Conservation (phyloP, 1,140 invertebrate species). For the Drosophila serrata region DNA sequence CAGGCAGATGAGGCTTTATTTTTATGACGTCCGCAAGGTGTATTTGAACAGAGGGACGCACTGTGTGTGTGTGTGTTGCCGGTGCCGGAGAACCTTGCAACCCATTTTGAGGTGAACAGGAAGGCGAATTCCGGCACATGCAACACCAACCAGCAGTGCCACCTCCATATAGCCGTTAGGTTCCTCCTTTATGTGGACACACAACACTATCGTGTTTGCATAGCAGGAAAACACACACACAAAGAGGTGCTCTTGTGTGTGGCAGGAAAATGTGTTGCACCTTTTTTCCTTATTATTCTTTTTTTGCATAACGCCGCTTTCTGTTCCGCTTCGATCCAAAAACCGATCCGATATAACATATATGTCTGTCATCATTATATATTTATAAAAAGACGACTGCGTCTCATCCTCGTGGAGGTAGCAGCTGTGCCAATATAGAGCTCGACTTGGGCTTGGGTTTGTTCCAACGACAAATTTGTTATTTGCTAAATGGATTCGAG, state of each 20-base stretch:
- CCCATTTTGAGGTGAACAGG: conserved; percentile 32
- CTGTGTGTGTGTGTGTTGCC: no score
- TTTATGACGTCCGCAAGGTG: conserved; percentile 64
- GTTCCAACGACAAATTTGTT: conserved; percentile 43
- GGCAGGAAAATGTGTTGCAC: conserved; percentile 74
- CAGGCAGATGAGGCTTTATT: conserved; percentile 56
- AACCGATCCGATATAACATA: conserved; percentile 21
- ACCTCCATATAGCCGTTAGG: conserved; percentile 56
- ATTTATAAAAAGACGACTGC: conserved; percentile 28
- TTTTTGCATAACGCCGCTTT: conserved; percentile 73
- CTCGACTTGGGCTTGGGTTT: conserved; percentile 6
- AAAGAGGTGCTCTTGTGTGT: conserved; percentile 76
- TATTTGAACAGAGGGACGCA: conserved; percentile 71
- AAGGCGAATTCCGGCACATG: conserved; percentile 62
- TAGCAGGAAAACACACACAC: conserved; percentile 69
- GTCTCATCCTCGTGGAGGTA: conserved; percentile 33
- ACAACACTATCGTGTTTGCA: conserved; percentile 46
- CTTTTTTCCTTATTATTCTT: conserved; percentile 80
- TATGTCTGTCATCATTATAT: conserved; percentile 29
- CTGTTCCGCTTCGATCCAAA: conserved; percentile 37
- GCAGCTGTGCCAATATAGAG: conserved; percentile 74
- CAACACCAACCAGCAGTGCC: conserved; percentile 27
- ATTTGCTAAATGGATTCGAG: conserved; percentile 39
- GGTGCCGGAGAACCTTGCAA: conserved; percentile 31
- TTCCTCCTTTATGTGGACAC: conserved; percentile 15